These are phyloP conservation scores for Chromis chromis DNA, from an alignment of 2,797 vertebrate genomes.

Conservation along the genomic window DNA sequence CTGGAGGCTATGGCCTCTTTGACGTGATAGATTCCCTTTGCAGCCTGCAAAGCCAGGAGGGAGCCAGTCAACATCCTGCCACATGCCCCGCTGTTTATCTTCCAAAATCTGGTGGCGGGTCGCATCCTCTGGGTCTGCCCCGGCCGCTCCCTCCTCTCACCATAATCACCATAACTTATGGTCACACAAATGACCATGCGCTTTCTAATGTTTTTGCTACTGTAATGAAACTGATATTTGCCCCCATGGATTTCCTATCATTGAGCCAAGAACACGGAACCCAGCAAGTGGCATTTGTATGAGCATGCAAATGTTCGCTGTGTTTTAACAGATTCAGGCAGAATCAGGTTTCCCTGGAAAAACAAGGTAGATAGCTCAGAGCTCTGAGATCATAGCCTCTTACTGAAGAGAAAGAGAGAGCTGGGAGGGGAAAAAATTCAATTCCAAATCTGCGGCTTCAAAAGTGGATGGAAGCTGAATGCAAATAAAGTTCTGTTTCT, in stretches of 20 bases:
- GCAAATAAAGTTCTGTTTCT: slow-evolving; percentile 84
- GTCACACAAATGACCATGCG: slow-evolving; percentile 63
- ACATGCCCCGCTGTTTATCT: slow-evolving; percentile 78
- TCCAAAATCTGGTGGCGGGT: slow-evolving; percentile 72
- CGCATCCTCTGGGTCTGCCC: slow-evolving; percentile 58
- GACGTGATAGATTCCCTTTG: slow-evolving; percentile 78
- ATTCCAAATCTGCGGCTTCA: slow-evolving; percentile 82
- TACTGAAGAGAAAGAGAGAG: slow-evolving; percentile 64
- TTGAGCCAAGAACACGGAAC: slow-evolving; percentile 28
- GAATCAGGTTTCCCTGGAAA: slow-evolving; percentile 63
- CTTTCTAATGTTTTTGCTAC: slow-evolving; percentile 45
- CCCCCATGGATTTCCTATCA: slow-evolving; percentile 31
- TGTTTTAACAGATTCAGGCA: slow-evolving; percentile 59
- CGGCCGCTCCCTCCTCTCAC: slow-evolving; percentile 40
- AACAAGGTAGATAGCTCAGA: slow-evolving; percentile 65
- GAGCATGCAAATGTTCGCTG: slow-evolving; percentile 63
- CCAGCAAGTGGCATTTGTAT: slow-evolving; percentile 43
- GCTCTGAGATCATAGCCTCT: slow-evolving; percentile 75
- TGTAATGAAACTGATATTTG: slow-evolving; percentile 29
- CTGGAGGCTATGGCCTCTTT: slow-evolving; percentile 78
- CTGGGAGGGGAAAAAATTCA: slow-evolving; percentile 69
- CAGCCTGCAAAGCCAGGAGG: slow-evolving; percentile 70
- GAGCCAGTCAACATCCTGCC: slow-evolving; percentile 75
- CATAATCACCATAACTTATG: slow-evolving; percentile 72
- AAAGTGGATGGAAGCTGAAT: slow-evolving; percentile 83